Conservation (phyloP, 2,797 vertebrate species). For the Dallia pectoralis region DNA sequence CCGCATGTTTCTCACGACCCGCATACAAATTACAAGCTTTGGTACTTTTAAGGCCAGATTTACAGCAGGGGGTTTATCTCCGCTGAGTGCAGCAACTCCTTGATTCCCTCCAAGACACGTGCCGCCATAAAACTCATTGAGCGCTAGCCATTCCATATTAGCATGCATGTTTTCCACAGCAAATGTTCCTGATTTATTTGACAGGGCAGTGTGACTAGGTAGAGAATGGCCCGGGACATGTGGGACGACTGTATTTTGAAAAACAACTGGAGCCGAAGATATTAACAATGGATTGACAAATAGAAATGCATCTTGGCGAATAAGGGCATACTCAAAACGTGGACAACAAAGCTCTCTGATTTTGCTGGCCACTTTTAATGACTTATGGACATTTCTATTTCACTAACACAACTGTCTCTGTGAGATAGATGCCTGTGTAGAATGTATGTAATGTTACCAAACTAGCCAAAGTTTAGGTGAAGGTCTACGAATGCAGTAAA, state of each 20-base stretch:
- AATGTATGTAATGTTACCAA: not conserved
- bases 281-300: not conserved
- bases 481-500: not conserved
- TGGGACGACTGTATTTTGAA: no score
- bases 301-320: not conserved
- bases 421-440: not conserved
- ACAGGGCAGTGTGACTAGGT: no score
- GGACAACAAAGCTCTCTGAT: not conserved
- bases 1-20: slow-evolving; percentile 19
- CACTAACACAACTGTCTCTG: not conserved
- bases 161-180: no score
- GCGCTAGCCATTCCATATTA: not conserved
- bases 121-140: not conserved
- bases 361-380: not conserved
- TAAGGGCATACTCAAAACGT: not conserved
- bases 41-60: slow-evolving; percentile 29
- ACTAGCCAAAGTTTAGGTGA: not conserved
- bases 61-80: slow-evolving; percentile 22
- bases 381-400: not conserved
- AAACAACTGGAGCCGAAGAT: not conserved
- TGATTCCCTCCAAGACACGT: not conserved
- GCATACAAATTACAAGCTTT: slow-evolving; percentile 52
- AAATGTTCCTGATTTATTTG: no score
- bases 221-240: no score
- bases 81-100: slow-evolving; percentile 10